Percentiles rank a stretch among this genome's conserved stretches.
phyloP scores from a whole-genome alignment of 2,888 invertebrate species.

The Morpho deidamia region DNA sequence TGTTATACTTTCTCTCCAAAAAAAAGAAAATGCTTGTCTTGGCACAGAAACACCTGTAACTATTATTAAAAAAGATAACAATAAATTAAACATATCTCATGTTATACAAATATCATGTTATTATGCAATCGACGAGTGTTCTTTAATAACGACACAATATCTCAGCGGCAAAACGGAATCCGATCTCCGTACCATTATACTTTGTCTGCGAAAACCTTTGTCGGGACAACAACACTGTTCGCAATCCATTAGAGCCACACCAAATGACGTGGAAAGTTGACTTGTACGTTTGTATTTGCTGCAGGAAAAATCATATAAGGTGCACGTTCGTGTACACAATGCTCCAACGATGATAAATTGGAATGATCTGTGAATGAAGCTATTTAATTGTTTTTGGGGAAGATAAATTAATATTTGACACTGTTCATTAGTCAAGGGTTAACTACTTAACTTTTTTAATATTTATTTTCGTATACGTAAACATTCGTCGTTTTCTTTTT shows the following conservation, averaged over 20 bases:
- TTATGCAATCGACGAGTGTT: constrained; percentile 19
- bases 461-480: no score
- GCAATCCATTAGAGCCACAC: constrained; percentile 67
- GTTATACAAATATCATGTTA: constrained; percentile 22
- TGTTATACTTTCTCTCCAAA: no score
- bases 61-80: no score
- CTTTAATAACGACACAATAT: constrained; percentile 26
- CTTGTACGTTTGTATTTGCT: constrained; percentile 40
- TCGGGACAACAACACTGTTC: constrained; percentile 58
- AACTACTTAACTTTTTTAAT: no score
- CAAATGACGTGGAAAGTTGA: constrained; percentile 72
- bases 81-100: no score
- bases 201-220: constrained; percentile 47
- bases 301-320: constrained; percentile 34
- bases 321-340: constrained; percentile 35
- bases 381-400: constrained; percentile 27
- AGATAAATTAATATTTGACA: not conserved
- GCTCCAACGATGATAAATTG: constrained; percentile 42
- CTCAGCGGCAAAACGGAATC: constrained; percentile 28
- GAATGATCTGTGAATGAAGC: constrained; percentile 36
- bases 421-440: not conserved
- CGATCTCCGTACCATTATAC: constrained; percentile 33
- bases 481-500: no score
- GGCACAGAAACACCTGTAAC: no score
- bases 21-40: no score